phyloP scores from a whole-genome alignment of 2,888 invertebrate genomes.

The Rhodophaea formosa region DNA sequence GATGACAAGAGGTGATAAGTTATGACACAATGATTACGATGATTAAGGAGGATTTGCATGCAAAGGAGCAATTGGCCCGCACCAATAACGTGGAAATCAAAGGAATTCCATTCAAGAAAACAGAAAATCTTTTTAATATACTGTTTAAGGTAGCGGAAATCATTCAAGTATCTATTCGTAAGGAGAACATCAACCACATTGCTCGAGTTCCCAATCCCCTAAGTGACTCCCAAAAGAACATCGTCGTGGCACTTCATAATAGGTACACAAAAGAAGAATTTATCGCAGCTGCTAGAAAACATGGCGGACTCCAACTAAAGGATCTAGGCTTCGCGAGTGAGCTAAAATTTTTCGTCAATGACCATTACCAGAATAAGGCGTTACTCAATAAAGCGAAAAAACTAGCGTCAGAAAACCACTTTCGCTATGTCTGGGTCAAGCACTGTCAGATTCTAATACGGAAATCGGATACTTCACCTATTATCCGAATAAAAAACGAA shows the following conservation, averaged over 20 bases:
- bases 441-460: too few species aligned
- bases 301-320: too few species aligned
- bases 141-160: not conserved
- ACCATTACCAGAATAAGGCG: too few species aligned
- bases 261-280: conserved; percentile 1
- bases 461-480: too few species aligned
- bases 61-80: not conserved
- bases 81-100: conserved; percentile 1
- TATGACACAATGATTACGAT: not conserved
- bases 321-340: too few species aligned
- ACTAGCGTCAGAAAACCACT: too few species aligned
- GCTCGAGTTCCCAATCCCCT: conserved; percentile 24
- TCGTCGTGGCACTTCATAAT: not conserved
- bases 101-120: not conserved
- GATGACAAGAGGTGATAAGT: too few species aligned
- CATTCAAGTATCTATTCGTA: not conserved
- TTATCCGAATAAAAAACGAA: too few species aligned
- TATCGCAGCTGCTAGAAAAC: conserved; percentile 22
- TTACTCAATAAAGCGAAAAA: too few species aligned
- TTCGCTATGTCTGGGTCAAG: too few species aligned
- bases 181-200: conserved; percentile 4
- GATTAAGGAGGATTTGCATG: not conserved
- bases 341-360: too few species aligned
- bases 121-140: not conserved
- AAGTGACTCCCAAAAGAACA: not conserved